Evolutionary conservation across 1,140 invertebrate genomes (phyloP).

Genomic region (Drosophila pandora): DNA sequence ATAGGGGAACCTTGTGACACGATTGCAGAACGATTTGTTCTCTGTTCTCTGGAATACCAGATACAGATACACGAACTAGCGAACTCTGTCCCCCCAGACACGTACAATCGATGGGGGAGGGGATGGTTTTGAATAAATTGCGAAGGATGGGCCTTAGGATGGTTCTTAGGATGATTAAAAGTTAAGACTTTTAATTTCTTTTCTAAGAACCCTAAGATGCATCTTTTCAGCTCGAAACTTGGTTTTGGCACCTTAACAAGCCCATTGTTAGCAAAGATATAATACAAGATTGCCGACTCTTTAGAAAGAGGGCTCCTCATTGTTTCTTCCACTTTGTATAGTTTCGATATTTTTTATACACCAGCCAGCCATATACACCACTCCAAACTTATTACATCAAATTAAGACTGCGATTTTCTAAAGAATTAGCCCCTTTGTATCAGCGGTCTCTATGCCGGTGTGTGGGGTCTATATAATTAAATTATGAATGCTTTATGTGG

Average conservation of each 20-base stretch:
- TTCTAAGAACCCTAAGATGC: not conserved
- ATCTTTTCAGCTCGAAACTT: not conserved
- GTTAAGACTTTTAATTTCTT: not conserved
- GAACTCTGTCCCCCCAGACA: constrained; percentile 17
- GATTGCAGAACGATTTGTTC: constrained; percentile 42
- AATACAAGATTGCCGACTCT: too few relatives aligned
- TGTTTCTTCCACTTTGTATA: constrained; percentile 7
- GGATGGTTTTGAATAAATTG: not conserved
- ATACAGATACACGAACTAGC: constrained; percentile 26
- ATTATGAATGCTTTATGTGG: constrained; percentile 81
- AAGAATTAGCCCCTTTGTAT: constrained; percentile 55
- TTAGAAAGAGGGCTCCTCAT: constrained; percentile 4
- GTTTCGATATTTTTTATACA: not conserved
- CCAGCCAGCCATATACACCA: constrained; percentile 18
- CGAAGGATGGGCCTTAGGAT: not conserved
- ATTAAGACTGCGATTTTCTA: constrained; percentile 70
- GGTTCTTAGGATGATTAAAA: too few relatives aligned
- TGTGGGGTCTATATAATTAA: constrained; percentile 74
- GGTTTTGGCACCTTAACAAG: not conserved
- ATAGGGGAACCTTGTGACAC: constrained; percentile 48
- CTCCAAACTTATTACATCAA: constrained; percentile 70
- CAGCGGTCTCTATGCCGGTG: constrained; percentile 4
- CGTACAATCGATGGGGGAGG: constrained; percentile 16
- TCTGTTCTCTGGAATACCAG: constrained; percentile 18
- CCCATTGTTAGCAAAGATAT: not conserved